A percentile compares a stretch with the other conserved stretches of the same genome.
Conservation (phyloP, 2,113 vertebrate species). For the Alosa alosa region DNA sequence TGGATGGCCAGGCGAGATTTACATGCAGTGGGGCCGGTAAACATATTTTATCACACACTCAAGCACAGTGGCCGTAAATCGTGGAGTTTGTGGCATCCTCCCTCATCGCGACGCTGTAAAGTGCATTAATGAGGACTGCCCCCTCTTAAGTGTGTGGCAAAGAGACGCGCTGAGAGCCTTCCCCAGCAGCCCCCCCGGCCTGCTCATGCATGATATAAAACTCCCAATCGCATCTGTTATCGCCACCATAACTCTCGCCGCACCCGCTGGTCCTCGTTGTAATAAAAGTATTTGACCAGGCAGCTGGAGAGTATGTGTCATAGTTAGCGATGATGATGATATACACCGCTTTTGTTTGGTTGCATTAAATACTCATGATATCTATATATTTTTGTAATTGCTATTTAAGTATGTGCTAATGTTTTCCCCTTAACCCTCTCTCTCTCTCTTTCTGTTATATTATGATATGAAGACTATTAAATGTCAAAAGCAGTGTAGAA, state of each 20-base stretch:
- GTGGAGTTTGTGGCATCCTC: conserved; percentile 29
- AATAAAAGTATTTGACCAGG: background rate
- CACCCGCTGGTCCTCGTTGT: background rate
- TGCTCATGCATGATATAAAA: background rate
- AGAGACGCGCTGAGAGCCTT: conserved; percentile 16
- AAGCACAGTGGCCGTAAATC: conserved; percentile 44
- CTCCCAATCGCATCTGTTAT: background rate
- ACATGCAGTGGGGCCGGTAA: conserved; percentile 43
- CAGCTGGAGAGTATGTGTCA: background rate
- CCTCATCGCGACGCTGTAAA: conserved; percentile 44
- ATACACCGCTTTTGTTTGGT: background rate
- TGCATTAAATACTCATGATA: background rate
- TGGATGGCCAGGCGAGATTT: conserved; percentile 36
- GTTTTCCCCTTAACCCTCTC: background rate
- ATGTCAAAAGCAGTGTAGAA: background rate
- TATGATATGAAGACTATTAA: background rate
- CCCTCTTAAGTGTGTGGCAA: conserved; percentile 34
- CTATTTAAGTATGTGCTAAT: background rate
- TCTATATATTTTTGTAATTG: conserved; percentile 8
- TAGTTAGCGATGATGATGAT: background rate
- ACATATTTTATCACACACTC: conserved; percentile 50
- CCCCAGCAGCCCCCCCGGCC: background rate
- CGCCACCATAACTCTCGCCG: background rate
- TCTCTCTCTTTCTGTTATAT: background rate
- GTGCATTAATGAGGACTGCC: conserved; percentile 45